These are phyloP conservation scores for Bothrops alternatus DNA, from an alignment of 2,797 vertebrate species.

Conservation along the genomic window DNA sequence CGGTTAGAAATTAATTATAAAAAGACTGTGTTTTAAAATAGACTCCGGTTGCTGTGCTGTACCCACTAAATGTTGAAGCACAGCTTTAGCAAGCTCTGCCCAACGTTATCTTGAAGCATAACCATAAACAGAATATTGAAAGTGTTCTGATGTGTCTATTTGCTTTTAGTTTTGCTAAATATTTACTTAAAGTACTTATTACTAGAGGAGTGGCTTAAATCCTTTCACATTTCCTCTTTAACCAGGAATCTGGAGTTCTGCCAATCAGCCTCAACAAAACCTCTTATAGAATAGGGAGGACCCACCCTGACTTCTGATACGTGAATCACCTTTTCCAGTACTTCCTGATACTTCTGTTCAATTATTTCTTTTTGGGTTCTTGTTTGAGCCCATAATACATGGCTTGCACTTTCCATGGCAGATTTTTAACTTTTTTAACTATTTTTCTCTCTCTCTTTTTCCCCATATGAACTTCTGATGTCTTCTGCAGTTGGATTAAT, in stretches of 20 bases:
- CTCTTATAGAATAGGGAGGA: neutral
- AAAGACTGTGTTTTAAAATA: neutral
- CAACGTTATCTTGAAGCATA: neutral
- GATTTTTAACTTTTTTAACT: neutral
- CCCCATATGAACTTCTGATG: neutral
- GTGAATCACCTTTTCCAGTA: neutral
- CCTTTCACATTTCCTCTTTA: neutral
- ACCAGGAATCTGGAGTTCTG: neutral
- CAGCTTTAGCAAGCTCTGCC: neutral
- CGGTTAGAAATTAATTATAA: neutral
- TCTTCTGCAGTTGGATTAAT: neutral
- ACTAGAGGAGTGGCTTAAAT: neutral
- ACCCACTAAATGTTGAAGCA: neutral
- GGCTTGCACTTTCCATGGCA: neutral
- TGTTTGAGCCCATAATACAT: neutral
- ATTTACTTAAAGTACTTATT: neutral
- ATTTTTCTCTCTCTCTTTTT: neutral
- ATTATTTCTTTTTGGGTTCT: neutral
- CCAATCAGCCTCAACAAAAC: neutral
- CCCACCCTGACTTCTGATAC: neutral
- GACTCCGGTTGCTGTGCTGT: neutral
- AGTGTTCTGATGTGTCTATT: neutral
- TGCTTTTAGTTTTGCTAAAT: neutral
- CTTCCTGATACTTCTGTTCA: neutral
- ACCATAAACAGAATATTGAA: neutral